Base-by-base conservation (phyloP, 1,140 invertebrate genomes). In the Drosophila takahashii region DNA sequence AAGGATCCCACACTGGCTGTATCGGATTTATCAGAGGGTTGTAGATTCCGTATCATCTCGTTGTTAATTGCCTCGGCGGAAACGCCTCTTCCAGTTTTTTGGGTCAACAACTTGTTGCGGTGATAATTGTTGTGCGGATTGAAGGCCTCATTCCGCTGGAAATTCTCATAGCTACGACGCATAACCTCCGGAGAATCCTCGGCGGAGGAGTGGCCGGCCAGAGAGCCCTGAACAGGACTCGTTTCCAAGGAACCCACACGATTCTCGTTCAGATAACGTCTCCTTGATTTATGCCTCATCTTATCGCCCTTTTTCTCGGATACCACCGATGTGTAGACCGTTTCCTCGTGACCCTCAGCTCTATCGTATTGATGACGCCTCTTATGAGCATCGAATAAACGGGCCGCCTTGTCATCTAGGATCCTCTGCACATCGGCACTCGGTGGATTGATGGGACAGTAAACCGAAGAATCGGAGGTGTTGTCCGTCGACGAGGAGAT, bases 381-480 rank as follows among this genome's bases (percentile, higher is more conserved):
- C 32, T 90, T 85, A 13, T 92, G 86, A 0, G 79, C 77, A 4
- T 92, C 91, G 48, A 92, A 92, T 1, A 92, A 45, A 1, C 79
- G 67, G 0, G 76, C 75, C 0, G 91, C 87, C 53, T 92, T 92
- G 9, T 92, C 90, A 15, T 92, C 90, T 1, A 92, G 41, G 5
- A 92, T 92, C 0, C 87, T 76, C 48, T 92, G 90, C 22, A 92
- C 79, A 74, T 92, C 91, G 13, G 79, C 78, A 39, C 74, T 83
- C 8, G 89, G 90, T 7, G 87, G 81, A 72, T 92, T 91, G 1
- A 92, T 92, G 16, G 91, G 91, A 45, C 90, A 92, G 37, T 92
- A 92, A 0, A 92, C 90, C 11, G 92, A 92, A 0, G 92, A 92
- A 50, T 92, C 92, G 0, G 92, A 92, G 3, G 92, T 92, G 53